A percentile compares a stretch with the other conserved stretches of the same genome.
Evolutionary conservation across 2,888 invertebrate species (phyloP).

Genomic region (Lagria hirta): DNA sequence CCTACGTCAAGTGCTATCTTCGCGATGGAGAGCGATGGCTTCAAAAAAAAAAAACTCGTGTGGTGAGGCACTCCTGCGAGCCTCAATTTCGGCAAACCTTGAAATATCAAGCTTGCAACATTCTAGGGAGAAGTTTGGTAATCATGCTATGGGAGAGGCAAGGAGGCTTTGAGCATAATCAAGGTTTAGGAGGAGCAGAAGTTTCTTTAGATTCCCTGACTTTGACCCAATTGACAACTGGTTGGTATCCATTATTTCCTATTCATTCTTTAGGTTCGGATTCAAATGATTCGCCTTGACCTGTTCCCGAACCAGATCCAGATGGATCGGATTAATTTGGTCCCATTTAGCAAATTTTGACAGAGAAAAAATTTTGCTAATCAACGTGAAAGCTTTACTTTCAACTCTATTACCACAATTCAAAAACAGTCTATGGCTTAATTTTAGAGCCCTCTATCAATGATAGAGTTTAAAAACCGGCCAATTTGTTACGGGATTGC

Average conservation of each 20-base stretch:
- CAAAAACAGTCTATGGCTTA: too few species aligned
- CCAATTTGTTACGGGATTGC: too few species aligned
- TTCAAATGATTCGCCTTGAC: conserved; percentile 57
- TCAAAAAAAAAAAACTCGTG: conserved; percentile 89
- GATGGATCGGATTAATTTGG: too few species aligned
- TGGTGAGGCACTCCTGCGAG: conserved; percentile 77
- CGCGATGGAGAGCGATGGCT: conserved; percentile 86
- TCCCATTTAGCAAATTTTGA: too few species aligned
- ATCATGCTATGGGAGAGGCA: conserved; percentile 93
- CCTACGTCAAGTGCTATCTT: conserved; percentile 91
- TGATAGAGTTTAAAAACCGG: too few species aligned
- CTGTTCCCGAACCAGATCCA: conserved; percentile 33
- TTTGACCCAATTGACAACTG: conserved; percentile 76
- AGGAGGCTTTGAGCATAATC: conserved; percentile 84
- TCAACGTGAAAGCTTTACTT: too few species aligned
- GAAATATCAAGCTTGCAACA: conserved; percentile 79
- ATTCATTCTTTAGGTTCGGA: conserved; percentile 78
- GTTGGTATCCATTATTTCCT: conserved; percentile 91
- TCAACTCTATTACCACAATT: too few species aligned
- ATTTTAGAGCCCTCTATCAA: too few species aligned
- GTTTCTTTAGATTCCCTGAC: conserved; percentile 80
- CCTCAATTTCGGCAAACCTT: conserved; percentile 88
- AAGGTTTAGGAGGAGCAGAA: conserved; percentile 69
- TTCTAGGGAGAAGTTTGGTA: conserved; percentile 77
- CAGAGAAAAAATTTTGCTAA: too few species aligned